phyloP scores from a whole-genome alignment of 2,113 vertebrate genomes.

The Nansenia antarctica region DNA sequence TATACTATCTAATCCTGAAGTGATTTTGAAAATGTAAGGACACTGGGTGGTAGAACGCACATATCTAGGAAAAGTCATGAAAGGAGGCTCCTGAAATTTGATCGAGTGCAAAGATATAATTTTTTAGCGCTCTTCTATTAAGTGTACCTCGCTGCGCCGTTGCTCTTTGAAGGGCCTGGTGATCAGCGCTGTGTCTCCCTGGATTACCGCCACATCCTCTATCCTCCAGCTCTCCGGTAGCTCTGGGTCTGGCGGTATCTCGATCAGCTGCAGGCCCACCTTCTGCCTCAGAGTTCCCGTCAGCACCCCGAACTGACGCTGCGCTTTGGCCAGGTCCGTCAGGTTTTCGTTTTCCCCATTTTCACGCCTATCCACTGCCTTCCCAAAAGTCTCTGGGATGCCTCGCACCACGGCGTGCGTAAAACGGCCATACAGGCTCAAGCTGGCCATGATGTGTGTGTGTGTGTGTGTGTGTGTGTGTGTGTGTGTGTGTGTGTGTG shows the following conservation, averaged over 20 bases:
- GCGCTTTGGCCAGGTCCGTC: slow-evolving; percentile 84
- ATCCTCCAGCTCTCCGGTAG: slow-evolving; percentile 84
- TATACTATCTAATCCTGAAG: no score
- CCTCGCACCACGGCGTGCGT: slow-evolving; percentile 87
- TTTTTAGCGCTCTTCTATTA: no score
- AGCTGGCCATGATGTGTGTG: slow-evolving; percentile 67
- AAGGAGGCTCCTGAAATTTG: no score
- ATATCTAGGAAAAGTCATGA: no score
- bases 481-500: not conserved
- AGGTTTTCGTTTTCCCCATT: slow-evolving; percentile 35
- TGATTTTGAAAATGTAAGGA: no score
- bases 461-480: not conserved
- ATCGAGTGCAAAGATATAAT: no score
- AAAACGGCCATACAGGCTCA: slow-evolving; percentile 79
- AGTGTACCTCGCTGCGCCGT: slow-evolving; percentile 81
- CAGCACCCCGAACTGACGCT: slow-evolving; percentile 87
- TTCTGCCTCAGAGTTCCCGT: slow-evolving; percentile 89
- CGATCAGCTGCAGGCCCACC: slow-evolving; percentile 89
- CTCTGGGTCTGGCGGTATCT: slow-evolving; percentile 81
- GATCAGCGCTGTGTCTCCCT: slow-evolving; percentile 87
- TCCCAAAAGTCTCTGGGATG: slow-evolving; percentile 80
- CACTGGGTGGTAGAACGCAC: no score
- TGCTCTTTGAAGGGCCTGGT: slow-evolving; percentile 82
- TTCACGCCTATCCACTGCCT: slow-evolving; percentile 35
- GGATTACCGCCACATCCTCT: slow-evolving; percentile 86